Base-by-base conservation (phyloP, 2,888 invertebrate species). In the Pecten maximus region DNA sequence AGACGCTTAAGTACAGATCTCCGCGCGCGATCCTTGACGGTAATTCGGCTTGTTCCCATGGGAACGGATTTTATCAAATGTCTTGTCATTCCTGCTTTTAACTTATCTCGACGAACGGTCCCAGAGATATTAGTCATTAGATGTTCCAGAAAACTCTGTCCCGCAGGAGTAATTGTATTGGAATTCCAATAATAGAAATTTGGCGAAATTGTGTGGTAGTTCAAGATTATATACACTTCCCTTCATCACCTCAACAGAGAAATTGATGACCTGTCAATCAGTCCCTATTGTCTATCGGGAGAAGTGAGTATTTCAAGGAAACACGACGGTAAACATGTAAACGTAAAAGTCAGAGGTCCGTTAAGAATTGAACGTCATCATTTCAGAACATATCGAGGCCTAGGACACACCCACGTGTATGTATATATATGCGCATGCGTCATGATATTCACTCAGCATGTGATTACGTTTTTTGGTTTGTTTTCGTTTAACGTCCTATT, bases 1-100 rank as follows among this genome's bases (percentile, higher is more conserved):
- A 74, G 74, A 74, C 35, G 74, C 74, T 74, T 74, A 74, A 74
- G 74, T 74, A 74, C 74, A 74, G 74, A 74, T 74, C 74, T 74
- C 74, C 35, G 74, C 74, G 74, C 74, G 74, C 74, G 74, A 74
- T 74, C 35, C 74, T 74, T 35, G 28, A 12, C 74, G 35, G 35
- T 74, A 74, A 74, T 74, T 74, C 35, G 74, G 74, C 74, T 74
- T 74, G 28, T 74, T 74, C 74, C 74, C 28, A 74, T 28, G 74
- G 74, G 74, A 74, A 74, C 74, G 4, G 74, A 54, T 74, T 74
- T 74, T 74, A 74, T 74, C 74, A 74, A 74, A 74, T 74, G 74
- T 28, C 74, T 74, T 74, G 74, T 74, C 74, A 74, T 74, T 74
- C 74, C 35, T 74, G 74, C 74, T 74, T 74, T 74, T 74, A 74